phyloP scores from a whole-genome alignment of 2,797 vertebrate species.

The Danio choprae region DNA sequence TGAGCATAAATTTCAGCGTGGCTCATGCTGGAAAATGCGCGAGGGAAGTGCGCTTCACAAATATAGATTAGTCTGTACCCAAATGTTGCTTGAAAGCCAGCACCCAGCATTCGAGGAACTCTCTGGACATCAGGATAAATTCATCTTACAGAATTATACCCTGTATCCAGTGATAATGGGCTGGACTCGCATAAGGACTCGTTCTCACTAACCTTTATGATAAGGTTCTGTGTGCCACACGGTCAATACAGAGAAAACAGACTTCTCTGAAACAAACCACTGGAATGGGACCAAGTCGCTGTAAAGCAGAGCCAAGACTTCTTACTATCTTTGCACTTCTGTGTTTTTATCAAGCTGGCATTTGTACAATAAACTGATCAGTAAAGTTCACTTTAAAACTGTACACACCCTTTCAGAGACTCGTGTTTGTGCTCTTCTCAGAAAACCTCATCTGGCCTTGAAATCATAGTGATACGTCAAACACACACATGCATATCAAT shows the following conservation, averaged over 20 bases:
- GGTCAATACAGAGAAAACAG: conserved; percentile 3
- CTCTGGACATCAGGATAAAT: background rate
- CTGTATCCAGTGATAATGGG: background rate
- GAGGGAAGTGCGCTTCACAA: background rate
- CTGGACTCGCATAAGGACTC: background rate
- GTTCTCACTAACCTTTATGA: conserved; percentile 4
- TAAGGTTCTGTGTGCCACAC: conserved; percentile 4
- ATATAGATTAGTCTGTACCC: background rate
- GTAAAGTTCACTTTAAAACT: background rate
- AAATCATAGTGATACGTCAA: conserved; percentile 19
- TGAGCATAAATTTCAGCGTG: background rate
- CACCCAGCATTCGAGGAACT: background rate
- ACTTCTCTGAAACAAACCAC: conserved; percentile 21
- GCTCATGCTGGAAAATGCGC: background rate
- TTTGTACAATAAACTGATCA: background rate
- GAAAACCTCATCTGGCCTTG: conserved; percentile 13
- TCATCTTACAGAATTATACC: background rate
- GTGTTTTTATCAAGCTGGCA: conserved; percentile 24
- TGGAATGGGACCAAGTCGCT: background rate
- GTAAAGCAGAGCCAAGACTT: background rate
- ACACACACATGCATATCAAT: conserved; percentile 2
- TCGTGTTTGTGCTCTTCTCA: conserved; percentile 21
- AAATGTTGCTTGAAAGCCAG: background rate
- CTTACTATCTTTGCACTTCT: conserved; percentile 7
- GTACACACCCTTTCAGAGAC: background rate